These are phyloP conservation scores for Stichopus chloronotus DNA, from an alignment of 35 echinoderm and acorn worm genomes.

Conservation along the genomic window DNA sequence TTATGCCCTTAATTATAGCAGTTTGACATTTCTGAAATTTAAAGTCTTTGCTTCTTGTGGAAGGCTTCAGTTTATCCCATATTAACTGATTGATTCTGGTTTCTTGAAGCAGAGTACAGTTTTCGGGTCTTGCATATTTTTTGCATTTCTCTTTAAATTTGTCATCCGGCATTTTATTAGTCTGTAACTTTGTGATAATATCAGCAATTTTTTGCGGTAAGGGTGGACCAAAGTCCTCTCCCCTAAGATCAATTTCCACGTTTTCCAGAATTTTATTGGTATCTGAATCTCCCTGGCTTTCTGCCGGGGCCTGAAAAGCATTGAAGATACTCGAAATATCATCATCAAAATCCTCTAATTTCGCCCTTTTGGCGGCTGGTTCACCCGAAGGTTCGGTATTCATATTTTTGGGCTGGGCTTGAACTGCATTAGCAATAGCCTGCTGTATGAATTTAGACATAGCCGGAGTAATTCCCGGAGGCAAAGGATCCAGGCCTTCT, in stretches of 20 bases:
- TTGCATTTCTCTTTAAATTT: no score
- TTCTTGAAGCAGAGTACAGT: conserved; percentile 19
- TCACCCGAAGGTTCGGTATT: neutral
- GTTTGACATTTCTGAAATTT: conserved; percentile 36
- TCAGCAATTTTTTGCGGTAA: neutral
- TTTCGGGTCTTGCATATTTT: neutral
- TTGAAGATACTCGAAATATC: conserved; percentile 12
- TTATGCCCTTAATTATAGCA: conserved; percentile 1
- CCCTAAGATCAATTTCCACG: neutral
- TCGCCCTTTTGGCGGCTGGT: neutral
- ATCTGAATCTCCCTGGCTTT: neutral
- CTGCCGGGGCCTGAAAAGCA: neutral
- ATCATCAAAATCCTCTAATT: conserved; percentile 21
- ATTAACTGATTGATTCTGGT: neutral
- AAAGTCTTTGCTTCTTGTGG: conserved; percentile 43
- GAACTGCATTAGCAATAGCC: neutral
- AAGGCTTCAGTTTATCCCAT: conserved; percentile 40
- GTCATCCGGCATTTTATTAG: neutral
- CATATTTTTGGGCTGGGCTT: neutral
- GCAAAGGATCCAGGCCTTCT: neutral
- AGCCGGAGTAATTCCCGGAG: neutral
- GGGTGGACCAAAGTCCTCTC: conserved; percentile 1
- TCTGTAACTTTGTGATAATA: conserved; percentile 6
- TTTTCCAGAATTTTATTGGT: neutral
- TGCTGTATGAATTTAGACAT: neutral